Percentiles rank a stretch among this genome's conserved stretches.
Evolutionary conservation across 2,888 invertebrate genomes (phyloP).

Genomic region (Drosophila percnosoma): DNA sequence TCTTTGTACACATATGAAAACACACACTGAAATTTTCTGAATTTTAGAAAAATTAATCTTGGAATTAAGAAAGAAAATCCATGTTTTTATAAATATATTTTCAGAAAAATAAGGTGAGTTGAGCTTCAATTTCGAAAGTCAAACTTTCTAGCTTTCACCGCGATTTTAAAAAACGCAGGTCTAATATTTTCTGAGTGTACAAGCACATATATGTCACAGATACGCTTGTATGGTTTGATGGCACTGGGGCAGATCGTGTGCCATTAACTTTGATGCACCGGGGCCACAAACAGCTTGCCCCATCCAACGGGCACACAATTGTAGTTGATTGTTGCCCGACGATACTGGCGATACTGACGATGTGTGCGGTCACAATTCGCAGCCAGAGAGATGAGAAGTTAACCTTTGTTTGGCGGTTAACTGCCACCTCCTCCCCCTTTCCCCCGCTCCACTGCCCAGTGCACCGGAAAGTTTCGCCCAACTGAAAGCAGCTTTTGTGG

Average conservation of each 20-base stretch:
- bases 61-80: too few species aligned
- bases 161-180: neutral
- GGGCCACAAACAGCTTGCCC: conserved; percentile 35
- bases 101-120: neutral
- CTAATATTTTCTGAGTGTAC: neutral
- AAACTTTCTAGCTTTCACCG: neutral
- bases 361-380: conserved; percentile 45
- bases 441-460: conserved; percentile 16
- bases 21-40: neutral
- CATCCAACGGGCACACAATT: conserved; percentile 45
- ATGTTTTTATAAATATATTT: neutral
- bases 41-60: neutral
- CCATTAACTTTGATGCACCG: conserved; percentile 69
- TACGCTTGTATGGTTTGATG: conserved; percentile 27
- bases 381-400: conserved; percentile 38
- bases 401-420: conserved; percentile 62
- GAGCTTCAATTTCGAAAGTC: neutral
- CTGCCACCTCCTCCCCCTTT: neutral
- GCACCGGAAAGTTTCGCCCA: conserved; percentile 49
- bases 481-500: conserved; percentile 69
- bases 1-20: neutral
- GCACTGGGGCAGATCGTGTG: conserved; percentile 66
- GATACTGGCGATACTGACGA: conserved; percentile 19
- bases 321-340: conserved; percentile 33
- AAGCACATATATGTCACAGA: conserved; percentile 18